Base-by-base conservation (phyloP, 1,140 invertebrate genomes). In the Sinella curviseta region DNA sequence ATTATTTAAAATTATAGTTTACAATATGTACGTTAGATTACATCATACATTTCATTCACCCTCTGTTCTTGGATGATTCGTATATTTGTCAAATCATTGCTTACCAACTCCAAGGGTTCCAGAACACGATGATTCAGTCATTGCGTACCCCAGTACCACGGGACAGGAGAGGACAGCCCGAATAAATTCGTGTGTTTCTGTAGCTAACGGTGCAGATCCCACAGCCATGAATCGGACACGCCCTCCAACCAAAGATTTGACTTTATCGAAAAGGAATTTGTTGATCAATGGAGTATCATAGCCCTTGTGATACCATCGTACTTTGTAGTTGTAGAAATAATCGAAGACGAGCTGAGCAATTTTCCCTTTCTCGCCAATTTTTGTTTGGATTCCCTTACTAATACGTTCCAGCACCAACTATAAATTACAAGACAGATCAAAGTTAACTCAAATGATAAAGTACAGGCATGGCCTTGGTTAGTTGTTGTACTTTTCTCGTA, bases 41-140 rank as follows among this genome's bases (percentile, higher is more conserved):
- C n/a, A n/a, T n/a, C n/a, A n/a, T n/a, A n/a, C n/a, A n/a, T n/a
- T n/a, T n/a, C n/a, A n/a, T n/a, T n/a, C n/a, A n/a, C n/a, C n/a
- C n/a, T n/a, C n/a, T n/a, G n/a, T n/a, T n/a, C n/a, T n/a, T n/a
- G n/a, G n/a, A n/a, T n/a, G n/a, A n/a, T n/a, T n/a, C n/a, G n/a
- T n/a, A n/a, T n/a, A n/a, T 48, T 48, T 48, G 39, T 48, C 8
- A 48, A 48, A 20, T 48, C 20, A 4, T n/a, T 81, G 90, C 89
- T 88, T 88, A 92, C 92, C 88, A 86, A 96, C 93, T 91, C 94
- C 94, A 76, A 97, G 92, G 30, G 95, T 94, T 36, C 95, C 96
- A 85, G 93, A 95, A 1, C 95, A 96, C 82, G 93, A 94, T 17
- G 96, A 98, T 90, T 99, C 97, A 0, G 98, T 99, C 67, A 99